Conservation (phyloP, 2,888 invertebrate genomes). For the Brenthis ino region DNA sequence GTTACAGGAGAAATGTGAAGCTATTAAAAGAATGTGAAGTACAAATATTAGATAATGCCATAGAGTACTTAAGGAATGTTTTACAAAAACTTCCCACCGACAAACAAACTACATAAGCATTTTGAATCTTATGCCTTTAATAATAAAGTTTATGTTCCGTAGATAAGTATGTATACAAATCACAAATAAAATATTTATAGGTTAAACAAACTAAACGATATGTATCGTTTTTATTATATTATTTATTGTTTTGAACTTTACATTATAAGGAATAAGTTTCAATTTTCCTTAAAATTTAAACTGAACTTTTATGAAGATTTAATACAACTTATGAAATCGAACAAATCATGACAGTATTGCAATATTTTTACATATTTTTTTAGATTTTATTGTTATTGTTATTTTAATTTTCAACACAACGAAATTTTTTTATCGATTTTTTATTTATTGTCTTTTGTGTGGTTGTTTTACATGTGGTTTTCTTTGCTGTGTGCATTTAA, state of each 20-base stretch:
- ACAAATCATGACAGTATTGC: conserved; percentile 40
- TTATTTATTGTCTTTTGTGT: conserved; percentile 30
- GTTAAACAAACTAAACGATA: too few relatives aligned
- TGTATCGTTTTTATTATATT: too few relatives aligned
- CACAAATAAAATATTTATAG: too few relatives aligned
- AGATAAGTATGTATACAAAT: too few relatives aligned
- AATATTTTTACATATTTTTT: conserved; percentile 34
- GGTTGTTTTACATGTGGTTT: conserved; percentile 25
- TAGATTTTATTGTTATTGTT: conserved; percentile 35
- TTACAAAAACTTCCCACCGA: conserved; percentile 56
- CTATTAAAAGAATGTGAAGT: conserved; percentile 73
- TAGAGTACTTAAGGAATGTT: conserved; percentile 60
- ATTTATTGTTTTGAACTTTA: too few relatives aligned
- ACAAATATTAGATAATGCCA: conserved; percentile 71
- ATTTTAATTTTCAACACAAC: conserved; percentile 29
- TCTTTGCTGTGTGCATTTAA: conserved; percentile 27
- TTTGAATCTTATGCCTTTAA: conserved; percentile 17
- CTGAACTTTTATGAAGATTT: conserved; percentile 5
- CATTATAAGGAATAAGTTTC: neutral
- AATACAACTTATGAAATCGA: neutral
- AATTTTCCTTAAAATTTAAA: conserved; percentile 1
- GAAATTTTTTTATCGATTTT: conserved; percentile 29
- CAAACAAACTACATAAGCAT: conserved; percentile 17
- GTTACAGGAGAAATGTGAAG: conserved; percentile 66
- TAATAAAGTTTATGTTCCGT: too few relatives aligned